Base-by-base conservation (phyloP, 2,797 vertebrate species). In the Bovichtus variegatus region DNA sequence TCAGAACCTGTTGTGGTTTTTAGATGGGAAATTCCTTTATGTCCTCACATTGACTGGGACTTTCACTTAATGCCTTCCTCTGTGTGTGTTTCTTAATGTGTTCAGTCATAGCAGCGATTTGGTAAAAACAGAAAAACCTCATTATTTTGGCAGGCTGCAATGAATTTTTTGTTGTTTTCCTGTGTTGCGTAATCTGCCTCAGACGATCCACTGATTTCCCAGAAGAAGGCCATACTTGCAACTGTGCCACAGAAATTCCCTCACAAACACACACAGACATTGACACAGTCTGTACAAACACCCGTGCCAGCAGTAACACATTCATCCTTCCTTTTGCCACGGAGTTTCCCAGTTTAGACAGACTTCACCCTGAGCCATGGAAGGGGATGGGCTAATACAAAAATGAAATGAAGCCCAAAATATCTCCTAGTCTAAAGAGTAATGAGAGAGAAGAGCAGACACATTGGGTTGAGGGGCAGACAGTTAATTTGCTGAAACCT, bases 261-360 rank as follows among this genome's bases (percentile, higher is more conserved):
- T 62, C 21, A 71, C 47, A 76, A 38, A 49, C 36, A 63, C 57
- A 61, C 19, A 74, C 15, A 82, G 29, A 55, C 59, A 59, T 11
- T 58, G 2, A 60, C 18, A 59, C 5, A 63, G 11, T 57, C 38
- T 67, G 50, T 21, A 8, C 50, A 74, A 21, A 59, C 34, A 40
- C 10, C 47, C 0, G 0, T 54, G n/a, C 38, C 63, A 71, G 69
- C 16, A 64, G 38, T 21, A n/a, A 58, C 57, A 77, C 50, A 78
- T 36, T n/a, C 12, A 67, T 61, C 25, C 51, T 47, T 68, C 23
- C 36, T 80, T 71, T 65, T 73, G 9, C 69, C 12, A 5, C 3
- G 74, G 87, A 91, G 31, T 89, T 89, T 92, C 90, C 88, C 78
- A 79, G 73, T 84, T 81, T 67, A 58, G 61, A 62, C 34, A 77